These are phyloP conservation scores for Sinelater perroti DNA, from an alignment of 2,888 invertebrate genomes.

Conservation along the genomic window DNA sequence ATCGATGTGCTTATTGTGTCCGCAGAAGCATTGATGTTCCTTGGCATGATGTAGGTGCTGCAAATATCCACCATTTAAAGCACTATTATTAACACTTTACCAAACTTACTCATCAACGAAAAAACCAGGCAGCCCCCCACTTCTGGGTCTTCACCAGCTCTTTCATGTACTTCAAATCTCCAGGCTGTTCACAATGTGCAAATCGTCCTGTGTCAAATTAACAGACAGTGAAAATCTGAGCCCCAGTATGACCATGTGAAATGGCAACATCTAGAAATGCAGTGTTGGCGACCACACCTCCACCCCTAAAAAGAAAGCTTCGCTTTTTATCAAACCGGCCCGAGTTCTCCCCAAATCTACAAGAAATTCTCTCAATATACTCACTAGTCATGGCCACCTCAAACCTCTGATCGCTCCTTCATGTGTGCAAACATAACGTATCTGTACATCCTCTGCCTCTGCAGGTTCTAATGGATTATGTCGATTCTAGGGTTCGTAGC, in stretches of 20 bases:
- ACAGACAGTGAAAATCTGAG: conserved; percentile 84
- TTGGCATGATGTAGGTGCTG: conserved; percentile 86
- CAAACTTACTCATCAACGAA: conserved; percentile 89
- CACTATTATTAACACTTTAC: not conserved
- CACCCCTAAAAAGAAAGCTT: conserved; percentile 85
- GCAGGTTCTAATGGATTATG: conserved; percentile 83
- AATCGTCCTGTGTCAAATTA: conserved; percentile 94
- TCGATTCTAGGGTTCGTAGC: conserved; percentile 86
- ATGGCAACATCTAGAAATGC: conserved; percentile 94
- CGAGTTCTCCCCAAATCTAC: conserved; percentile 78
- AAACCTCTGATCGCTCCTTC: conserved; percentile 83
- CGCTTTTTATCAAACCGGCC: conserved; percentile 94
- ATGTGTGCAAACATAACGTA: conserved; percentile 83
- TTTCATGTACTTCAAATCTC: conserved; percentile 82
- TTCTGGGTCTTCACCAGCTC: conserved; percentile 83
- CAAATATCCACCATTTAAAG: not conserved
- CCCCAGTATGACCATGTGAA: conserved; percentile 78
- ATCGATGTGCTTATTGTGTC: conserved; percentile 84
- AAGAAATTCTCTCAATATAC: too few species aligned
- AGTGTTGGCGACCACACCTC: conserved; percentile 90
- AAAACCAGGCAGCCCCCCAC: conserved; percentile 96
- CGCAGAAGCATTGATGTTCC: conserved; percentile 86
- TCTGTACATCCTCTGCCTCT: conserved; percentile 86
- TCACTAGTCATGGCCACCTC: conserved; percentile 98
- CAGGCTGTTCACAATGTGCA: conserved; percentile 87